Evolutionary conservation across 2,797 vertebrate genomes (phyloP).

Genomic region (Denticeps clupeoides): DNA sequence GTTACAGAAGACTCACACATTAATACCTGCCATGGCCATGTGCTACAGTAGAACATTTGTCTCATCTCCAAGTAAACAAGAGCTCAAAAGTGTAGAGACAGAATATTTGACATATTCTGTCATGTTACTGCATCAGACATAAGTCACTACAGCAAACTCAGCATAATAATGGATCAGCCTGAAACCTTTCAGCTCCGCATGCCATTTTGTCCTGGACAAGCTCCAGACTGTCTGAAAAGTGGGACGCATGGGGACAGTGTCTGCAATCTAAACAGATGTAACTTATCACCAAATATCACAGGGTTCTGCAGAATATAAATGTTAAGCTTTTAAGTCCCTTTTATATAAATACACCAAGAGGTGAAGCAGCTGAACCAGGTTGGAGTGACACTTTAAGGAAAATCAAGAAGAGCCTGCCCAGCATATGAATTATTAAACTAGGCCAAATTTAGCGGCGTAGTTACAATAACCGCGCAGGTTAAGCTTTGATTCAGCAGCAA

Average conservation of each 20-base stretch:
- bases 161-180: background rate
- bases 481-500: too few species aligned
- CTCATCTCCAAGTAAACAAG: background rate
- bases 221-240: slow-evolving; percentile 11
- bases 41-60: background rate
- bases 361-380: slow-evolving; percentile 10
- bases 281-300: slow-evolving; percentile 21
- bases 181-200: background rate
- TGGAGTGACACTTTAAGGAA: too few species aligned
- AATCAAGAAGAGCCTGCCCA: too few species aligned
- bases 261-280: slow-evolving; percentile 23
- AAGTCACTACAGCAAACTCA: background rate
- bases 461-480: too few species aligned
- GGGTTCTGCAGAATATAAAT: slow-evolving; percentile 20
- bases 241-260: slow-evolving; percentile 16
- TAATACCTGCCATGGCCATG: background rate
- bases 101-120: background rate
- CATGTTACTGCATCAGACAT: background rate
- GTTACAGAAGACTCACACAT: too few species aligned
- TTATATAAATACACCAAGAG: slow-evolving; percentile 22
- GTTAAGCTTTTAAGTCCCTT: slow-evolving; percentile 22
- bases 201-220: slow-evolving; percentile 13
- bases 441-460: too few species aligned
- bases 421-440: too few species aligned
- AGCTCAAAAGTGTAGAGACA: background rate